Percentiles rank a stretch among this genome's conserved stretches.
These are phyloP conservation scores for Ormia ochracea DNA, from an alignment of 2,888 invertebrate species.

Conservation along the genomic window DNA sequence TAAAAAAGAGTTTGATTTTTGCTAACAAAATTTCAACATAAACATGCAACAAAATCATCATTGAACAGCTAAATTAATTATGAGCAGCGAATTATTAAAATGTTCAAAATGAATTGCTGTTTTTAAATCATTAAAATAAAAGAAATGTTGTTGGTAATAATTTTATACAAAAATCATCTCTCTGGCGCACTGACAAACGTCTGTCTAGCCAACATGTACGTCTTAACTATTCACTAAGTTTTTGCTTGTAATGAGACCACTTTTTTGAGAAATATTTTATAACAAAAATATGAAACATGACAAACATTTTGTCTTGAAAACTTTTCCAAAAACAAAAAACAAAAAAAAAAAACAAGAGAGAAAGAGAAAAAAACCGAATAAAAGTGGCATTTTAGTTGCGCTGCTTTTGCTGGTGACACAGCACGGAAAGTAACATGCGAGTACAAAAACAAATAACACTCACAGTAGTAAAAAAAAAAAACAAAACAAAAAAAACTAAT, in stretches of 20 bases:
- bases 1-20: too few relatives aligned
- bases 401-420: not conserved
- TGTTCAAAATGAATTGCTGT: not conserved
- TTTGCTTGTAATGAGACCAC: constrained; percentile 11
- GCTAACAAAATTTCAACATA: too few relatives aligned
- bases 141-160: not conserved
- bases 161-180: not conserved
- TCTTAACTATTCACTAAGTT: constrained; percentile 16
- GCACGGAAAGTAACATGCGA: constrained; percentile 12
- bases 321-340: not conserved
- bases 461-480: too few relatives aligned
- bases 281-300: constrained; percentile 58
- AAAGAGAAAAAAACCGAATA: too few relatives aligned
- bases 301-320: constrained; percentile 57
- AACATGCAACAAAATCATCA: too few relatives aligned
- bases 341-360: too few relatives aligned
- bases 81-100: constrained; percentile 5
- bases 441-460: not conserved
- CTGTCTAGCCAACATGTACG: not conserved
- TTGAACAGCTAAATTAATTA: too few relatives aligned
- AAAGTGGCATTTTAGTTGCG: constrained; percentile 14
- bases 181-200: not conserved
- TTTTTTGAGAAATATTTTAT: constrained; percentile 38
- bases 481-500: constrained; percentile 54
- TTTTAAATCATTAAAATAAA: constrained; percentile 16